Base-by-base conservation (phyloP, 2,797 vertebrate genomes). In the Protonibea diacanthus region DNA sequence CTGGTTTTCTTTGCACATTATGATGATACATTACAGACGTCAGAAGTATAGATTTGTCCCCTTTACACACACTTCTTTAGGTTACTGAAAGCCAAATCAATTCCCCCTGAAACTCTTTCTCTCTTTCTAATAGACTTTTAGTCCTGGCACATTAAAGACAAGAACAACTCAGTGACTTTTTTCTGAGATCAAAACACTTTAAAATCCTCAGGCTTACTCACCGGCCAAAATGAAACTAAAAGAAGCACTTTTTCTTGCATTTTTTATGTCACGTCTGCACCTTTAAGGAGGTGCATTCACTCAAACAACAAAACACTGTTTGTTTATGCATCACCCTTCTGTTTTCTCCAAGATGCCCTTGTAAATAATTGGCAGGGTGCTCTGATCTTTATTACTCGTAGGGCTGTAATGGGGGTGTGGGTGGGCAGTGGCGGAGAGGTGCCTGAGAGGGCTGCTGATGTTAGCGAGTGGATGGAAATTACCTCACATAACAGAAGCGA, bases 21-120 rank as follows among this genome's bases (percentile, higher is more conserved):
- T 74, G 52, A 49, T 84, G 81, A 91, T 87, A 10, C 52, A 88
- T 86, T 59, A 58, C 70, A 27, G 74, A 85, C 86, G 72, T 85
- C 86, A 80, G 9, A 68, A 61, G 17, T 51, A 56, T 77, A 62
- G 79, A 82, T 63, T 62, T 45, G 6, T 44, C 21, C 47, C 5
- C 52, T 59, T 74, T 67, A 60, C 61, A 80, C 23, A 59, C 27
- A 66, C 56, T 64, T 61, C 40, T 72, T 63, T 15, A 75, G 69
- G 85, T 86, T 65, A 69, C 48, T 76, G 48, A 85, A 74, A 83
- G 61, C 6, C 33, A 66, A 69, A 79, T 61, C 40, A 64, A 76
- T 64, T 18, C 44, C n/a, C 20, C 27, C 38, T 52, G 69, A 47
- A 80, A 75, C 55, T 48, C 52, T 47, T 42, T 71, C 44, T 8